phyloP scores from a whole-genome alignment of 2,888 invertebrate species.

The Dyspetes luteomarginatus region DNA sequence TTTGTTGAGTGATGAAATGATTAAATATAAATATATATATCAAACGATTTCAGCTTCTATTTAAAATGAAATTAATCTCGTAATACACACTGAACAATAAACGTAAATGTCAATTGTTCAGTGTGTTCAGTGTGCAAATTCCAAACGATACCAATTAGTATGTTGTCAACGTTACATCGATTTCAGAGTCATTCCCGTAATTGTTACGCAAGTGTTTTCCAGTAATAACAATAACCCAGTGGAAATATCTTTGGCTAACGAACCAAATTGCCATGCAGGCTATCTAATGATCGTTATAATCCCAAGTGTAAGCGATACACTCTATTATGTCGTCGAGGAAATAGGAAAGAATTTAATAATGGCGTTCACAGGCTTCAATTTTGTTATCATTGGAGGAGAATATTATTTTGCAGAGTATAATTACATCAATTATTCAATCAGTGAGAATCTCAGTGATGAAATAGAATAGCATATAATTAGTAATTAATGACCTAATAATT shows the following conservation, averaged over 20 bases:
- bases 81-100: too few relatives aligned
- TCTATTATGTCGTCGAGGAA: neutral
- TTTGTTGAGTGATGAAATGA: too few relatives aligned
- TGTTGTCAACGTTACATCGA: neutral
- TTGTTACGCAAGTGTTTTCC: neutral
- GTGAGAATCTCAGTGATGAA: neutral
- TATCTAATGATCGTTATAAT: constrained; percentile 38
- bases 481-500: neutral
- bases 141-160: too few relatives aligned
- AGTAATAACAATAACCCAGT: neutral
- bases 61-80: neutral
- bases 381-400: constrained; percentile 27
- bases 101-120: too few relatives aligned
- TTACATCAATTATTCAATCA: constrained; percentile 40
- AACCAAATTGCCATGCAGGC: constrained; percentile 37
- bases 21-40: too few relatives aligned
- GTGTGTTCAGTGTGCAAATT: too few relatives aligned
- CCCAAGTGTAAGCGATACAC: constrained; percentile 17
- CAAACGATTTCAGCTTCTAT: neutral
- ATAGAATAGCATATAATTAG: neutral
- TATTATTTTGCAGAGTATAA: constrained; percentile 3
- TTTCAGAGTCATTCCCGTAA: neutral
- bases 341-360: constrained; percentile 6
- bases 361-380: constrained; percentile 15
- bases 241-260: constrained; percentile 21